A percentile compares a stretch with the other conserved stretches of the same genome.
These are phyloP conservation scores for Paedocypris sp. DNA, from an alignment of 2,113 vertebrate species.

Conservation along the genomic window DNA sequence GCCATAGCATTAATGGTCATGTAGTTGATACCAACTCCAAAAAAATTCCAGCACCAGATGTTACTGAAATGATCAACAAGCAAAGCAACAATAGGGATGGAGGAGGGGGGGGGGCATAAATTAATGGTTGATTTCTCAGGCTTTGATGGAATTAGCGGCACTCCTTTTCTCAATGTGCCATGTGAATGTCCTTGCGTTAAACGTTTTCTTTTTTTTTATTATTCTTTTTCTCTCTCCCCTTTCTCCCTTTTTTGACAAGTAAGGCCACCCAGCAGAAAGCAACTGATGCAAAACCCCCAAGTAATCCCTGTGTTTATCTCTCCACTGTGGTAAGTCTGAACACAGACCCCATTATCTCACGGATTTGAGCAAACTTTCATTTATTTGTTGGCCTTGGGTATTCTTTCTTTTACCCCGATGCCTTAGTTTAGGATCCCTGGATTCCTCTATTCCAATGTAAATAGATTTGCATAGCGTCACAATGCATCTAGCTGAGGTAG, in stretches of 20 bases:
- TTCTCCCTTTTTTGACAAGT: constrained; percentile 76
- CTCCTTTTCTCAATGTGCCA: constrained; percentile 86
- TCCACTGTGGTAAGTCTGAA: constrained; percentile 94
- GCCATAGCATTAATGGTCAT: constrained; percentile 27
- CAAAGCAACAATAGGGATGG: constrained; percentile 42
- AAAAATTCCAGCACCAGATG: constrained; percentile 77
- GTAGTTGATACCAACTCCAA: constrained; percentile 45
- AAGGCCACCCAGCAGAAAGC: constrained; percentile 99
- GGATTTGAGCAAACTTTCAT: constrained; percentile 98
- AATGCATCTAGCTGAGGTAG: constrained; percentile 63
- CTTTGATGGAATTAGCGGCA: constrained; percentile 99
- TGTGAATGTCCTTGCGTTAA: constrained; percentile 81
- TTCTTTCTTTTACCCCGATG: constrained; percentile 64
- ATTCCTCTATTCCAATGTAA: constrained; percentile 69
- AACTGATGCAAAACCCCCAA: constrained; percentile 97
- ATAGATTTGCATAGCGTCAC: constrained; percentile 69
- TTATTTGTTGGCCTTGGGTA: constrained; percentile 87
- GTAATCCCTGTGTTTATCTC: constrained; percentile 94
- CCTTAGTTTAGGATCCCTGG: constrained; percentile 62
- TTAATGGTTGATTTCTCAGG: constrained; percentile 93
- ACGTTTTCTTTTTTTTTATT: constrained; percentile 62
- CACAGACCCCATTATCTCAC: constrained; percentile 97
- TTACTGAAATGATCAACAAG: constrained; percentile 87
- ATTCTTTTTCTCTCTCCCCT: constrained; percentile 31
- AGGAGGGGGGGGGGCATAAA: constrained; percentile 68